Base-by-base conservation (phyloP, 2,797 vertebrate species). In the Emys orbicularis region DNA sequence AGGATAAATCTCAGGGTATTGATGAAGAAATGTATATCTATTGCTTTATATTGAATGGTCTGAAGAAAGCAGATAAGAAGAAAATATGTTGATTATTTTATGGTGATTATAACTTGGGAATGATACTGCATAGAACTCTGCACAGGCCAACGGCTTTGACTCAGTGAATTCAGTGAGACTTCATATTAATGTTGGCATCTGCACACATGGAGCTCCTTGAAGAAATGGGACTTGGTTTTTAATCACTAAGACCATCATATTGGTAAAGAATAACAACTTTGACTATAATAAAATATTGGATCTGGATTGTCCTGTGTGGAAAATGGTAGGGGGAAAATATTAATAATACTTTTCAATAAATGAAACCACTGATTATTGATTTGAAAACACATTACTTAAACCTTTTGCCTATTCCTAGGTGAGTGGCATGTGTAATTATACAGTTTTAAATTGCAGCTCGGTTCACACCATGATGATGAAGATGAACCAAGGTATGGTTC, bases 261-360 rank as follows among this genome's bases (percentile, higher is more conserved):
- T 68, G 19, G n/a, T 21, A 21, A 68, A 68, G 8, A 68, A 31
- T 59, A 59, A 37, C 18, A 68, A 82, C 81, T 92, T 88, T 57
- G 85, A 41, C 37, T 1, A 10, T 59, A 23, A 74, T 68, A 25
- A 92, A 95, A 90, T 37, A 23, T 47, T 76, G 25, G 12, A 29
- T 37, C 65, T 21, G n/a, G 7, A 47, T 29, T 44, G 12, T 47
- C 41, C 12, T 76, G 72, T 47, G 27, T 76, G 12, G 9, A 76
- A 25, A 76, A 76, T 8, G 13, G 72, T 76, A 29, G 12, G 21
- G 25, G 12, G 2, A 6, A 44, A 76, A 23, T 25, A 44, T 74
- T 74, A 86, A 21, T 92, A 88, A 88, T 90, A 94, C 74, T 77
- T 93, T 88, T 90, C 91, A 87, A 50, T 34, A 93, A 89, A 93